Evolutionary conservation across 1,140 invertebrate genomes (phyloP), one percentile per base, ranked within the genome.

Genomic region (Anastatus disparis): DNA sequence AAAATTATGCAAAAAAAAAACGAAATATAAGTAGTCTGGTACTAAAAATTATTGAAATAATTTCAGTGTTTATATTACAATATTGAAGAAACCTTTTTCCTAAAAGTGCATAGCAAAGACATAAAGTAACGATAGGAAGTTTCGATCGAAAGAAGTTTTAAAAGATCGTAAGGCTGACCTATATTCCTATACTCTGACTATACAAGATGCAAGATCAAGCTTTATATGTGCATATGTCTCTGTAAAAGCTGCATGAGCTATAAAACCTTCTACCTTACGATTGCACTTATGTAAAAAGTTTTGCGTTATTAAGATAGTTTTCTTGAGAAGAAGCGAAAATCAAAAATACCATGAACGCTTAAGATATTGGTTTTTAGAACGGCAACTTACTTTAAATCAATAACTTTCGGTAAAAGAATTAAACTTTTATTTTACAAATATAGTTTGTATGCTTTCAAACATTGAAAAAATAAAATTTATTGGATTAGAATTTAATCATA

Each of bases 201-300:
- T 6, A 35, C 31, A 35, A 10, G 4, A 35, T 35, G 31, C n/a
- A 3, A 44, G 0, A 15, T n/a, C n/a, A n/a, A n/a, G n/a, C n/a
- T n/a, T n/a, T n/a, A n/a, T n/a, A n/a, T 17, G 42, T 44, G 15
- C 15, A 17, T 50, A 24, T 50, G 48, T 24, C 42, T 24, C 3
- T 12, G 40, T 29, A 61, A 61, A 59, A 42, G 17, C 35, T 13
- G 38, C 17, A 35, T 6, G 26, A 10, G 38, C 27, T 22, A 35
- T 42, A 59, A n/a, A 59, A 59, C n/a, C 35, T 35, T 56, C 56
- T n/a, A 44, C 3, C 42, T 55, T 29, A 46, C 24, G 58, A 61
- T 29, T 29, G 13, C 27, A 31, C 24, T 27, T 22, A n/a, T 22
- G 20, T 46, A 8, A 46, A 61, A 46, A 46, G 42, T 27, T 61